Percentiles rank a stretch among this genome's conserved stretches.
These are phyloP conservation scores for Rhodeus uyekii DNA, from an alignment of 2,797 vertebrate genomes.

Conservation along the genomic window DNA sequence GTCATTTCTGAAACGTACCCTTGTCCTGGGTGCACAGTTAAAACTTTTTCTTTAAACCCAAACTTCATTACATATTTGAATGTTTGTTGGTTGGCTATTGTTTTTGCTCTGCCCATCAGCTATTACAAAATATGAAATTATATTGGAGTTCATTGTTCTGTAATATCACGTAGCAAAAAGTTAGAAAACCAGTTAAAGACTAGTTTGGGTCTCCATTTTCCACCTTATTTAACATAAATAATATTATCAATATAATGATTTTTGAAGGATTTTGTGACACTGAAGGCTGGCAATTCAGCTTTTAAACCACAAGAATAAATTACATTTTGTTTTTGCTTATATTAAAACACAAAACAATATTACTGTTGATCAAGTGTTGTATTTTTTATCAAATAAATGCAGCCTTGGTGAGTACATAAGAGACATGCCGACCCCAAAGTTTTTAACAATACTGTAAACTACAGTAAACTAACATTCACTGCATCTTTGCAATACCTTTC, in stretches of 20 bases:
- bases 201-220: neutral
- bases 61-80: neutral
- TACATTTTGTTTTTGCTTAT: neutral
- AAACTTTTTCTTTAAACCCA: neutral
- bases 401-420: neutral
- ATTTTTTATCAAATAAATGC: neutral
- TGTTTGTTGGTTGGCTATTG: no score
- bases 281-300: neutral
- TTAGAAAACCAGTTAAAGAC: neutral
- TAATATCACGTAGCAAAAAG: neutral
- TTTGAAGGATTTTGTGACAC: neutral
- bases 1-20: neutral
- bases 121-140: neutral
- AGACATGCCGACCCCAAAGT: neutral
- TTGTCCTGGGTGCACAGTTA: neutral
- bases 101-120: no score
- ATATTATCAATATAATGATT: neutral
- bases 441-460: neutral
- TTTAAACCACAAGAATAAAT: neutral
- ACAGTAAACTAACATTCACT: neutral
- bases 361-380: no score
- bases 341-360: neutral
- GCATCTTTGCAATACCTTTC: neutral
- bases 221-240: neutral
- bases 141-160: neutral